Conservation (phyloP, 2,797 vertebrate genomes). For the Gobio occitaniae region DNA sequence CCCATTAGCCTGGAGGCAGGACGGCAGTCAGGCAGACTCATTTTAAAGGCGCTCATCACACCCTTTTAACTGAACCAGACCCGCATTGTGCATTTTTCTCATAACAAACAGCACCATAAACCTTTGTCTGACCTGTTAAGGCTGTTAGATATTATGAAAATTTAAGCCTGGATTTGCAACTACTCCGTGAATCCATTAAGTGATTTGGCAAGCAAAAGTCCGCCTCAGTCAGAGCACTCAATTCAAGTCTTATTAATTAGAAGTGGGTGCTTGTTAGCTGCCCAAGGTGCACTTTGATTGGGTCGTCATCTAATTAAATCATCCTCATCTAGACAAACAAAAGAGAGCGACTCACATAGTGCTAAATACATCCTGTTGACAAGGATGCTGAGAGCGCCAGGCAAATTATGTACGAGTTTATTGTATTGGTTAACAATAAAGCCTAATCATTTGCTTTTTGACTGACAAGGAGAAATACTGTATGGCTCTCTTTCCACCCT, state of each 20-base stretch:
- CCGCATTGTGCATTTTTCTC: not conserved
- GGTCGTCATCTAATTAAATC: conserved; percentile 34
- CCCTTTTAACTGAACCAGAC: conserved; percentile 43
- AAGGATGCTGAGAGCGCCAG: conserved; percentile 8
- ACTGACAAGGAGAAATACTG: conserved; percentile 16
- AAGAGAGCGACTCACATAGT: conserved; percentile 23
- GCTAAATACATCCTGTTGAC: conserved; percentile 6
- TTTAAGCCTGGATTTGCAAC: not conserved
- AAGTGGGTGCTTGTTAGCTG: conserved; percentile 21
- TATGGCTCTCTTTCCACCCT: conserved; percentile 51
- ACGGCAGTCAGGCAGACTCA: conserved; percentile 52
- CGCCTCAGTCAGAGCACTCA: conserved; percentile 3
- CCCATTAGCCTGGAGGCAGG: conserved; percentile 72
- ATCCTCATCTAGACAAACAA: conserved; percentile 28
- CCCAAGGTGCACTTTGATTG: conserved; percentile 34
- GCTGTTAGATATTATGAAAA: conserved; percentile 1
- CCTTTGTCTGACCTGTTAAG: not conserved
- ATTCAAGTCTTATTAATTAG: conserved; percentile 40
- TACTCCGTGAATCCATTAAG: not conserved
- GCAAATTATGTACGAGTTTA: conserved; percentile 22
- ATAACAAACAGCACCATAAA: conserved; percentile 9
- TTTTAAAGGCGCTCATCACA: conserved; percentile 55
- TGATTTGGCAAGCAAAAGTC: conserved; percentile 2
- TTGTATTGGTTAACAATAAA: conserved; percentile 47
- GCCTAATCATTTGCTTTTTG: conserved; percentile 9